Base-by-base conservation (phyloP, 1,140 invertebrate species). In the Drosophila kepulauana region DNA sequence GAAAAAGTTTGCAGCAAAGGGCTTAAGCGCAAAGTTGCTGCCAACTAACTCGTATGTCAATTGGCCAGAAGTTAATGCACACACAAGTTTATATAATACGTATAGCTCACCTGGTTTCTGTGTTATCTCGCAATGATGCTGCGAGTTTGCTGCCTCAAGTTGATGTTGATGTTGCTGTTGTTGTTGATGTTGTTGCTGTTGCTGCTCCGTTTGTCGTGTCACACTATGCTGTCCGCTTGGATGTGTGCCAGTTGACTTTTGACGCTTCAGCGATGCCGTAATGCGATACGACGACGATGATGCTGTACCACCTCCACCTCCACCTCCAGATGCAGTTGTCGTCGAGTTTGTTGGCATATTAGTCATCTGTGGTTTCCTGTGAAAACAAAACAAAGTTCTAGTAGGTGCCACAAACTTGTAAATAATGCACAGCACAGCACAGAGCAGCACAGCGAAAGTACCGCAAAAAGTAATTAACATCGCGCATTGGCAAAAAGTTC, bases 141-240 rank as follows among this genome's bases (percentile, higher is more conserved):
- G 82, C n/a, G 67, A 66, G 45, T 4, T 70, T 79, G 58, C 65
- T 38, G 35, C 72, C 33, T 84, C 71, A n/a, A 79, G 63, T 16
- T 81, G 20, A 25, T 25, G 20, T 25, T 25, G 20, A 0, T 25
- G 20, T 25, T 25, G 20, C 72, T 71, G 75, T 3, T 85, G 49
- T 28, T 66, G 59, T 15, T 74, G 15, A 16, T 16, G 75, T 11
- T 81, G 70, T 0, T 64, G 66, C 5, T 78, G 73, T 7, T 79
- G 78, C 10, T 89, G 85, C 5, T 86, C 65, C 8, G 66, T 30
- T 52, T 85, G 86, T 25, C 68, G 59, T 13, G 52, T 61, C 41
- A 85, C 75, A 33, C 74, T 81, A 15, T 89, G 75, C 59, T 89
- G 85, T 79, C 85, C 85, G 65, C 81, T 89, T 16, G 86, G 85